Evolutionary conservation across 2,888 invertebrate genomes (phyloP), one percentile per base, ranked within the genome.

Genomic region (Pachymerium ferrugineum): DNA sequence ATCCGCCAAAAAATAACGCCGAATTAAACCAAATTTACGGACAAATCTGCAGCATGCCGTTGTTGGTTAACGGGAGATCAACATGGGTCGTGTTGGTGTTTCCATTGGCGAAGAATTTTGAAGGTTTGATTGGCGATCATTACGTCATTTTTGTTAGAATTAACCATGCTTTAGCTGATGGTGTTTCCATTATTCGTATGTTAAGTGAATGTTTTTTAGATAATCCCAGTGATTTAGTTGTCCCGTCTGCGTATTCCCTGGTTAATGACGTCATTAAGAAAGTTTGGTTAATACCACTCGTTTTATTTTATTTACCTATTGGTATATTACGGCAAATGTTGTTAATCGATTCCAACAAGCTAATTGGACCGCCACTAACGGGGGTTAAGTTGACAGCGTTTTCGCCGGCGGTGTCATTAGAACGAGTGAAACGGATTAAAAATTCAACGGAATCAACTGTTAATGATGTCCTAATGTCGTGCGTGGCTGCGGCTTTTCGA

Each of bases 381-480:
- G 70, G 70, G 3, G 19, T 16, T 2, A 70, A 70, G 29, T 30
- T 70, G 6, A 29, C 29, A 12, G n/a, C 29, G 3, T 31, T 30
- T 19, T 70, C 70, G 3, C 10, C 12, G 6, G 3, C 30, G 3
- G 14, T 30, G 6, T 5, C 14, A n/a, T n/a, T 70, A n/a, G 14
- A 28, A 5, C 28, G 16, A 5, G 31, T 70, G 6, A 70, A 70
- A n/a, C 4, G 30, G 10, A 70, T 70, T 29, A 70, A 70, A 29
- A 70, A 70, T n/a, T 5, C 30, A 12, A 28, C 70, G 4, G 70
- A 38, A 14, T 12, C 70, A 1, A 70, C 70, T 14, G 12, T 30
- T 10, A 70, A 70, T 16, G 70, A 70, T 30, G 70, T 70, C 14
- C 14, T 70, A 2, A 31, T 70, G 30, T 6, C 70, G 28, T 70